Conservation (phyloP, 2,113 vertebrate species). For the Laticauda laticaudata region DNA sequence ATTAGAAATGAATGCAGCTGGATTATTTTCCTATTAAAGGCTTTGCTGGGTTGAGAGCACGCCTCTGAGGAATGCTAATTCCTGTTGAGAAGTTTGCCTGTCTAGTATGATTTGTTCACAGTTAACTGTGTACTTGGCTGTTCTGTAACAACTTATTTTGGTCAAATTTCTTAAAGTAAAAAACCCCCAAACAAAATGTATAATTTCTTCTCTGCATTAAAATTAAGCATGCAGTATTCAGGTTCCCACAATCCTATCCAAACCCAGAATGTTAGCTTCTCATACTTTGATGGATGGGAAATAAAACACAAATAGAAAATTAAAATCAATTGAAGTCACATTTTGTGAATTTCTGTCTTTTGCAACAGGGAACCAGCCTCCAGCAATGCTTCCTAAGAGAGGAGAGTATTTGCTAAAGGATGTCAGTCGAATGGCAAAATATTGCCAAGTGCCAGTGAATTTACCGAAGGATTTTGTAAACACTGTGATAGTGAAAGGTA, state of each 20-base stretch:
- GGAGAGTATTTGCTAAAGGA: conserved; percentile 76
- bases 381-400: conserved; percentile 78
- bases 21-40: not conserved
- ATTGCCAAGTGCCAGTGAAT: conserved; percentile 75
- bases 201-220: not conserved
- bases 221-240: not conserved
- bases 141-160: not conserved
- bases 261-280: not conserved
- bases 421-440: conserved; percentile 65
- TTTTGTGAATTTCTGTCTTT: not conserved
- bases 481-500: conserved; percentile 79
- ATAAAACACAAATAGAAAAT: not conserved
- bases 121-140: not conserved
- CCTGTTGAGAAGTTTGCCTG: not conserved
- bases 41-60: not conserved
- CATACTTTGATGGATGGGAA: not conserved
- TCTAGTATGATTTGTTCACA: not conserved
- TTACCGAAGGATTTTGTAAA: conserved; percentile 57
- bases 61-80: not conserved
- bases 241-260: not conserved
- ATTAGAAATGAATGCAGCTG: not conserved
- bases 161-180: not conserved
- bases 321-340: not conserved
- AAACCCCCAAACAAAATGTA: not conserved
- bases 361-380: conserved; percentile 81